A percentile compares a stretch with the other conserved stretches of the same genome.
phyloP scores from a whole-genome alignment of 2,113 vertebrate genomes.

The Recurvirostra avosetta region DNA sequence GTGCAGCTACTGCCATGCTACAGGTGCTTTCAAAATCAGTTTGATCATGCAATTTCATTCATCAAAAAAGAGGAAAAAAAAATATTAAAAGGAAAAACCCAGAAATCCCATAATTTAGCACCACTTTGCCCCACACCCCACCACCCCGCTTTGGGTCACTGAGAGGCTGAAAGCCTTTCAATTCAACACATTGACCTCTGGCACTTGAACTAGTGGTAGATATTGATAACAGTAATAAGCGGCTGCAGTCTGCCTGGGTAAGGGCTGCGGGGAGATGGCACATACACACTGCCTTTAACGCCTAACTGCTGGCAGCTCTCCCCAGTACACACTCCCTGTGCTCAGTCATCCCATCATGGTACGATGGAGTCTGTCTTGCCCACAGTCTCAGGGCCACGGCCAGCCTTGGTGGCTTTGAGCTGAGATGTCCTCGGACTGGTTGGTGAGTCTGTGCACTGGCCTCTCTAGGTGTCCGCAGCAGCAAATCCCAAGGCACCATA shows the following conservation, averaged over 20 bases:
- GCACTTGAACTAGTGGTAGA: not conserved
- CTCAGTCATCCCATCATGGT: accelerated
- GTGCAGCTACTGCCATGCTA: not conserved
- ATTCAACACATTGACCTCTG: not conserved
- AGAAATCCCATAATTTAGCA: not conserved
- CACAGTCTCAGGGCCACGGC: not conserved
- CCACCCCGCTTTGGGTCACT: not conserved
- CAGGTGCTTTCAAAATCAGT: not conserved
- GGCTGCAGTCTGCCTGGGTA: not conserved
- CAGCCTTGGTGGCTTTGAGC: not conserved
- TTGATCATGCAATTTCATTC: not conserved
- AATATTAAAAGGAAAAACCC: not conserved
- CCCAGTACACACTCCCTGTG: accelerated
- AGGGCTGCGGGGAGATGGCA: not conserved
- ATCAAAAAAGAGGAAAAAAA: not conserved
- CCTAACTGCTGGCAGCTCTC: not conserved
- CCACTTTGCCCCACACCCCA: not conserved
- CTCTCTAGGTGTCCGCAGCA: not conserved
- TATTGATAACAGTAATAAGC: not conserved
- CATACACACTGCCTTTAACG: not conserved
- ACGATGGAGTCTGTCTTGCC: not conserved
- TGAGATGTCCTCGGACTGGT: not conserved
- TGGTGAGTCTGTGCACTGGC: not conserved
- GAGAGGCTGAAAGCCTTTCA: not conserved
- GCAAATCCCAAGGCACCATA: not conserved